phyloP scores from a whole-genome alignment of 2,797 vertebrate species.

The Channallabes apus region DNA sequence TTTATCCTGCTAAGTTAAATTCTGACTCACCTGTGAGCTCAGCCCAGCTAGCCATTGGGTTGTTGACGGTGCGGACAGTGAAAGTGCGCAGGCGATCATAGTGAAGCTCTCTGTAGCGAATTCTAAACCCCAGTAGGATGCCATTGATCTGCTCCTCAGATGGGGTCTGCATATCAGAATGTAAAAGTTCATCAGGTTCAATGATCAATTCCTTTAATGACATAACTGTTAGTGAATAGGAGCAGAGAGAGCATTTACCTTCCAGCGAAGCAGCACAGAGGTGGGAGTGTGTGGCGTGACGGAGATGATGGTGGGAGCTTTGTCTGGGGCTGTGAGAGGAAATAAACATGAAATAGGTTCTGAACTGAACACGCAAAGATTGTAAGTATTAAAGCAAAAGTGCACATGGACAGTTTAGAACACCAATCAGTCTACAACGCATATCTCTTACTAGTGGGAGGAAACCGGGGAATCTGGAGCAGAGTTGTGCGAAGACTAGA shows the following conservation, averaged over 20 bases:
- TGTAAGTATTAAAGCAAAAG: neutral
- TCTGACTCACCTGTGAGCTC: slow-evolving; percentile 85
- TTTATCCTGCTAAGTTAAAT: neutral
- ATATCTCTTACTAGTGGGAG: no score
- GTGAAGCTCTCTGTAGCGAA: slow-evolving; percentile 87
- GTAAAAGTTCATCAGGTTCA: neutral
- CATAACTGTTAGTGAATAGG: neutral
- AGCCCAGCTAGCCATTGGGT: slow-evolving; percentile 79
- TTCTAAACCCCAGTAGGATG: slow-evolving; percentile 90
- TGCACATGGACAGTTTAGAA: no score
- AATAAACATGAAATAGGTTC: slow-evolving; percentile 24
- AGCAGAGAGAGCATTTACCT: slow-evolving; percentile 72
- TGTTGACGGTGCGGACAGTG: slow-evolving; percentile 77
- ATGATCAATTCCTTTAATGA: neutral
- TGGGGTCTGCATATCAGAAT: slow-evolving; percentile 76
- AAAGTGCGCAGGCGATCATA: slow-evolving; percentile 83
- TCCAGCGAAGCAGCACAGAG: slow-evolving; percentile 94
- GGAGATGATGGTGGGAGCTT: slow-evolving; percentile 85
- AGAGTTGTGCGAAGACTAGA: no score
- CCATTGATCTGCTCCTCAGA: slow-evolving; percentile 93
- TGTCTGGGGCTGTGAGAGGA: slow-evolving; percentile 71
- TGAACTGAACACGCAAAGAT: slow-evolving; percentile 6
- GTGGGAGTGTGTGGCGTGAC: slow-evolving; percentile 95
- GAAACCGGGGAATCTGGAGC: no score
- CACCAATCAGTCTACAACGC: no score